phyloP scores from a whole-genome alignment of 37 sponge, comb jelly and placozoan genomes.

The Amphimedon queenslandica region DNA sequence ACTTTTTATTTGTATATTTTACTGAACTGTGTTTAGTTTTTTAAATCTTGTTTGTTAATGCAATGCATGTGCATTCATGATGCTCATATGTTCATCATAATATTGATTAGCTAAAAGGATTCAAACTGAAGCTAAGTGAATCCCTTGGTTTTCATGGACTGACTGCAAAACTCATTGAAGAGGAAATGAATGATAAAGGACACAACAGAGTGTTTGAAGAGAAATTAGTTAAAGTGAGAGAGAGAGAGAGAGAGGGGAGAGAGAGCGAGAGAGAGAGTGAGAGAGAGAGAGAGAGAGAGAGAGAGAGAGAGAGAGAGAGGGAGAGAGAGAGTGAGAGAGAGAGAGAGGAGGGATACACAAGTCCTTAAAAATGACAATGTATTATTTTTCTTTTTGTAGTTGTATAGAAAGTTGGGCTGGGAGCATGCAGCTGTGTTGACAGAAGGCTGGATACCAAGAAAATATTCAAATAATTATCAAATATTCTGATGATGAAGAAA shows the following conservation, averaged over 20 bases:
- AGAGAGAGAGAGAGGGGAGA: not conserved
- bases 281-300: conserved; percentile 38
- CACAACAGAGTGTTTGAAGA: conserved; percentile 26
- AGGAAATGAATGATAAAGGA: conserved; percentile 48
- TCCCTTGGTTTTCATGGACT: conserved; percentile 28
- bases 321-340: conserved; percentile 35
- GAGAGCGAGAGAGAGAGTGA: conserved; percentile 21
- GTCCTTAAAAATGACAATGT: too few species aligned
- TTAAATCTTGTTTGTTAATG: not conserved
- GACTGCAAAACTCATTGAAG: conserved; percentile 51
- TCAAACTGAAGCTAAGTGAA: conserved; percentile 29
- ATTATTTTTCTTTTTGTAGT: conserved; percentile 27
- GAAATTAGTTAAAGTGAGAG: conserved; percentile 47
- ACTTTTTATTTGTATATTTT: too few species aligned
- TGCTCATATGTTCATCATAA: too few species aligned
- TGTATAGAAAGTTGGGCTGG: conserved; percentile 49
- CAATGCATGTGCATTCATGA: too few species aligned
- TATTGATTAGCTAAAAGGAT: conserved; percentile 42
- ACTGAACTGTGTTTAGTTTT: too few species aligned
- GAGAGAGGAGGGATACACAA: too few species aligned
- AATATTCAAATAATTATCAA: conserved; percentile 44
- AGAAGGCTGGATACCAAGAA: conserved; percentile 40
- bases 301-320: conserved; percentile 26
- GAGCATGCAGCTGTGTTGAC: conserved; percentile 35
- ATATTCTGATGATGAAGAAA: too few species aligned